These are phyloP conservation scores for Guaruba guarouba DNA, from an alignment of 2,113 vertebrate species.

Conservation along the genomic window DNA sequence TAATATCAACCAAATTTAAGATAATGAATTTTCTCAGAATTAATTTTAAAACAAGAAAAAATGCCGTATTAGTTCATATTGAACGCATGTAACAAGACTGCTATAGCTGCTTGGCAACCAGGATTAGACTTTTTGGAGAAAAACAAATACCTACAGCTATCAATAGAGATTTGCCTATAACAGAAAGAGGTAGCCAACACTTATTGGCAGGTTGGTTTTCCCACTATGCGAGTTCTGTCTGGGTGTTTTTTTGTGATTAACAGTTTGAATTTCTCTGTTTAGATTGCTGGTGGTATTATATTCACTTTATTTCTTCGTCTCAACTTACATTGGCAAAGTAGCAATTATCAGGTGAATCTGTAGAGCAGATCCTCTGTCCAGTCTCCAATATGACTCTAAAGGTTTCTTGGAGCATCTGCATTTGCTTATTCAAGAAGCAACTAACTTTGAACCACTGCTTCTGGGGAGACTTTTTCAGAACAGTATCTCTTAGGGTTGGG, in stretches of 20 bases:
- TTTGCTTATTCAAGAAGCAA: background rate
- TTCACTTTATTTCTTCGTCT: background rate
- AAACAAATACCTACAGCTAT: background rate
- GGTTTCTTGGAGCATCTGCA: background rate
- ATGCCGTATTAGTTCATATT: background rate
- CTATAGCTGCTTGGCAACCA: conserved; percentile 2
- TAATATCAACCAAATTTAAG: background rate
- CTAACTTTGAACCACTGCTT: background rate
- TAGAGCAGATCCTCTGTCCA: background rate
- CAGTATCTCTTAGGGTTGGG: background rate
- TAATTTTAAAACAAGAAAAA: conserved; percentile 25
- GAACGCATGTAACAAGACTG: background rate
- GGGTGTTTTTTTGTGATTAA: background rate
- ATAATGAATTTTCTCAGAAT: background rate
- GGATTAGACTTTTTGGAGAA: background rate
- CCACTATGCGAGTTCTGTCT: rapidly evolving
- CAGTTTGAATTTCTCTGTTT: background rate
- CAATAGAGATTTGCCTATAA: background rate
- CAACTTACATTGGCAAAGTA: background rate
- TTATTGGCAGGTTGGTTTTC: background rate
- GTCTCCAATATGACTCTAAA: background rate
- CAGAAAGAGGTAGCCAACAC: background rate
- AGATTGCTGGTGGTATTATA: background rate
- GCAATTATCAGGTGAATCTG: background rate
- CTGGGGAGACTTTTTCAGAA: background rate